phyloP scores from a whole-genome alignment of 2,797 vertebrate genomes.

The Dromococcyx pavoninus region DNA sequence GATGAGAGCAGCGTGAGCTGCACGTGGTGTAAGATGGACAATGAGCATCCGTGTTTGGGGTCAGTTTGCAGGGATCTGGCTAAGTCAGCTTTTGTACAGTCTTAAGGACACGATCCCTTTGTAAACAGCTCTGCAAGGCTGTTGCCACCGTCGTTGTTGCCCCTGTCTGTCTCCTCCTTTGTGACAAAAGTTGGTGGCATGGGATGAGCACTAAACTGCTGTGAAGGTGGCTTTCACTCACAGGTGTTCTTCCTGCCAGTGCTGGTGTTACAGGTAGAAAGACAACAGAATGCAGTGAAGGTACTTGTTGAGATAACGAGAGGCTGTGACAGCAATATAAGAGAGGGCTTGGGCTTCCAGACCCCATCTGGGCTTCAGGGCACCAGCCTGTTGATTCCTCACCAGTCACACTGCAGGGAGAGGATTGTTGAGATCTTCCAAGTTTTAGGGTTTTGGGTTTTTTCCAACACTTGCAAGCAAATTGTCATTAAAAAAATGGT shows the following conservation, averaged over 20 bases:
- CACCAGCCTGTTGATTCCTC: not conserved
- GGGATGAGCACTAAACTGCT: not conserved
- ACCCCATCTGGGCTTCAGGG: not conserved
- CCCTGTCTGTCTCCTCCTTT: not conserved
- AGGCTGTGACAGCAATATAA: not conserved
- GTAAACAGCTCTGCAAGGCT: not conserved
- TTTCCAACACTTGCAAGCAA: not conserved
- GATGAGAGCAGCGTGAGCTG: not conserved
- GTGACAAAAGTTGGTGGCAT: not conserved
- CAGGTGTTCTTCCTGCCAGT: not conserved
- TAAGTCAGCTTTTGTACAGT: not conserved
- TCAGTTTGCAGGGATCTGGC: not conserved
- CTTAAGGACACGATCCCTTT: not conserved
- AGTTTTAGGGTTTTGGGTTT: not conserved
- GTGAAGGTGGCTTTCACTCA: accelerated
- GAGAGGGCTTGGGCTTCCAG: not conserved
- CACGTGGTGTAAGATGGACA: not conserved
- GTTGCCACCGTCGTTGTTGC: not conserved
- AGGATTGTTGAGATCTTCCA: not conserved
- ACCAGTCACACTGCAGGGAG: not conserved
- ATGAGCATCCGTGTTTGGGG: accelerated
- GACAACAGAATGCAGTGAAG: not conserved
- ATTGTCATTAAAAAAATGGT: not conserved
- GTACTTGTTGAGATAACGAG: not conserved
- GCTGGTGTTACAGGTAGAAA: not conserved